A percentile compares a stretch with the other conserved stretches of the same genome.
These are phyloP conservation scores for Brachyistius frenatus DNA, from an alignment of 2,113 vertebrate genomes.

Conservation along the genomic window DNA sequence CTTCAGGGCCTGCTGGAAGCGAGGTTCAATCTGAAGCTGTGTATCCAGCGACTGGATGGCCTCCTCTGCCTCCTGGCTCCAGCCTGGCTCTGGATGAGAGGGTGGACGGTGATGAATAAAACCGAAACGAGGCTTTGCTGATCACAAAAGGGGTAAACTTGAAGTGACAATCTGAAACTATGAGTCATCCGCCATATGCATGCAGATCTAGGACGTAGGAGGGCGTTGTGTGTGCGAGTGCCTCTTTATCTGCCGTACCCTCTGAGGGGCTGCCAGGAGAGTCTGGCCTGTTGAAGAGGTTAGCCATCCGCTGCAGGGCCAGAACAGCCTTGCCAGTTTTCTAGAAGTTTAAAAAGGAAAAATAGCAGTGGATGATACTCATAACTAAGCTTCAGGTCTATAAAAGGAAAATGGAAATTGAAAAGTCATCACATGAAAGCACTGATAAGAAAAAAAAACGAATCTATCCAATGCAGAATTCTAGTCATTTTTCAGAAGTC, in stretches of 20 bases:
- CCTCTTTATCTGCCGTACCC: conserved; percentile 68
- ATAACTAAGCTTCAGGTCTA: conserved; percentile 21
- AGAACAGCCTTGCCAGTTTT: conserved; percentile 91
- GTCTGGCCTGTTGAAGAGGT: conserved; percentile 80
- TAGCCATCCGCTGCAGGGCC: conserved; percentile 88
- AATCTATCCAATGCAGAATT: neutral
- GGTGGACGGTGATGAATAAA: conserved; percentile 6
- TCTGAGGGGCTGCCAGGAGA: conserved; percentile 71
- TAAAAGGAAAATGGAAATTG: conserved; percentile 1
- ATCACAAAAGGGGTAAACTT: conserved; percentile 72
- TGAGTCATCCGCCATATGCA: conserved; percentile 64
- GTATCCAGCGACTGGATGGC: conserved; percentile 79
- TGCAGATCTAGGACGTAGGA: conserved; percentile 37
- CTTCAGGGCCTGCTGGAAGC: conserved; percentile 69
- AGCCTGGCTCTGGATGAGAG: conserved; percentile 72
- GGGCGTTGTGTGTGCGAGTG: conserved; percentile 12
- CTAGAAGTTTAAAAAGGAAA: conserved; percentile 75
- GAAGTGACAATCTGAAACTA: conserved; percentile 71
- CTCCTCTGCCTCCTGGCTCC: conserved; percentile 78
- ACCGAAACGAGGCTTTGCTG: conserved; percentile 47
- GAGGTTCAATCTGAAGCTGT: conserved; percentile 71
- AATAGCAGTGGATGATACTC: conserved; percentile 46
- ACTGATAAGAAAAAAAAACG: conserved; percentile 13
- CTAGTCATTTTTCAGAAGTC: neutral
- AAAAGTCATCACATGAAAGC: conserved; percentile 17